Percentiles rank a stretch among this genome's conserved stretches.
Evolutionary conservation across 2,113 vertebrate genomes (phyloP).

Genomic region (Tragelaphus imberbis): DNA sequence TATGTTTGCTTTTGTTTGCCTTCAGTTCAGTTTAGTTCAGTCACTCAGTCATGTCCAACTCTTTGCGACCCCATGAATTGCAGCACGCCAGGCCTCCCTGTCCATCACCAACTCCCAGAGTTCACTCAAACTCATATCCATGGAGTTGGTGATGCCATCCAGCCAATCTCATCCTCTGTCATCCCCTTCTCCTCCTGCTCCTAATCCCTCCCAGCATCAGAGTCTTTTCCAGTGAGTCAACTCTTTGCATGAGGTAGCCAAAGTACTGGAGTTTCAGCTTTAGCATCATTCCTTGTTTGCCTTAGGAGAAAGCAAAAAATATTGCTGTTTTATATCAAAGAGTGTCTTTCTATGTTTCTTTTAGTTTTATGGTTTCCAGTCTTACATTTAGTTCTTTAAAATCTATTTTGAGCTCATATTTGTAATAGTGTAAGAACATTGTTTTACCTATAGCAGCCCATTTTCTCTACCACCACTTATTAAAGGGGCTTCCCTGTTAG

Average conservation of each 20-base stretch:
- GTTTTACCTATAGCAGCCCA: background rate
- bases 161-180: too few species aligned
- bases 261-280: too few species aligned
- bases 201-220: too few species aligned
- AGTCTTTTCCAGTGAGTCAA: too few species aligned
- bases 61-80: background rate
- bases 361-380: background rate
- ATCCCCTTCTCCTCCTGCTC: too few species aligned
- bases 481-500: background rate
- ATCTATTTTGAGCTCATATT: background rate
- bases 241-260: too few species aligned
- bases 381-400: background rate
- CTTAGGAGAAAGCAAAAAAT: background rate
- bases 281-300: background rate
- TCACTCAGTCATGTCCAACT: rapidly evolving
- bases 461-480: background rate
- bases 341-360: background rate
- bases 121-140: too few species aligned
- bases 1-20: background rate
- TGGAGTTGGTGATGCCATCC: too few species aligned
- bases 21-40: background rate
- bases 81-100: too few species aligned
- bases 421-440: background rate
- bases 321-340: background rate
- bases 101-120: too few species aligned